Conservation (phyloP, 2,113 vertebrate genomes). For the rat (Rattus norvegicus) region GRCr8 NC_086019.1:65252001-65252500, state of each 20-base stretch:
- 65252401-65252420: too few species aligned
- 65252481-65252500: too few species aligned
- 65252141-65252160: background rate
- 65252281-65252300: background rate
- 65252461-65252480: too few species aligned
- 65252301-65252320: conserved; percentile 34
- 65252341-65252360: background rate
- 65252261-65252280: conserved; percentile 23
- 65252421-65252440: too few species aligned
- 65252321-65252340: background rate
- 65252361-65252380: conserved; percentile 14
- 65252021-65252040: background rate
- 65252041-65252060: background rate
- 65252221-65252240: background rate
- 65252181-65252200: background rate
- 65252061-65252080: background rate
- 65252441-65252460: too few species aligned
- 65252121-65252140: background rate
- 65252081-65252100: background rate
- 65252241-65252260: background rate
- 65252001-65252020: background rate
- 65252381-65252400: background rate
- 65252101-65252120: background rate
- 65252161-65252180: background rate
- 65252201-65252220: background rate